Evolutionary conservation across 2,113 vertebrate genomes (phyloP), one percentile per base, ranked within the genome.

Genomic region (Myrmophylax atrothorax): DNA sequence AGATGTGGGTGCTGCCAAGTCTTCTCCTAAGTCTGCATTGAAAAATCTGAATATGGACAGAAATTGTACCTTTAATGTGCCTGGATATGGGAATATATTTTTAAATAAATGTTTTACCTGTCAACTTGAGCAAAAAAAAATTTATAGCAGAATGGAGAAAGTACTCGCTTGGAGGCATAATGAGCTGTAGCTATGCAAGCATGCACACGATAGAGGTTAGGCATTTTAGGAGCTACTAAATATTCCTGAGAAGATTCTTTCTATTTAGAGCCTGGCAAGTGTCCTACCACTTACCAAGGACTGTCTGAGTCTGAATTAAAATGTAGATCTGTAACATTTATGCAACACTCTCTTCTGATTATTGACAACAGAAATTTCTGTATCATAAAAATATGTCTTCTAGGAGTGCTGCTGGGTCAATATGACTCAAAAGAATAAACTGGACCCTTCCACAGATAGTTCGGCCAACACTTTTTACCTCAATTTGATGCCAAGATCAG

Each of bases 401-500:
- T 68, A 44, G 7, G 40, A 93, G 31, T 52, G 60, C 84, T 87
- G 60, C 14, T 90, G 85, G 78, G 67, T 92, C 56, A 40, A 53
- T 58, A 68, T 53, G 66, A 68, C 56, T 75, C 37, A 76, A 59
- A n/a, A 88, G 47, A 90, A 86, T 80, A 74, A 88, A 80, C 46
- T 40, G 40, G 44, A 84, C 18, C 23, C 47, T 47, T 94, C 91
- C 49, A 70, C n/a, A 87, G 33, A 33, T 16, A 81, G 64, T 44
- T 89, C 37, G 90, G 50, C 64, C 72, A 85, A 74, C 49, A 78
- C 11, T 70, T 89, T 83, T 93, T 72, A 87, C 49, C 38, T 94
- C 38, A 90, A 75, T 52, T 68, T 94, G 79, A 93, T 92, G 38
- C 74, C 53, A 90, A 86, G 80, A 82, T 89, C 68, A 92, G 49